Evolutionary conservation across 2,113 vertebrate genomes (phyloP), one percentile per base, ranked within the genome.

Genomic region (Potamarius usumacintae): DNA sequence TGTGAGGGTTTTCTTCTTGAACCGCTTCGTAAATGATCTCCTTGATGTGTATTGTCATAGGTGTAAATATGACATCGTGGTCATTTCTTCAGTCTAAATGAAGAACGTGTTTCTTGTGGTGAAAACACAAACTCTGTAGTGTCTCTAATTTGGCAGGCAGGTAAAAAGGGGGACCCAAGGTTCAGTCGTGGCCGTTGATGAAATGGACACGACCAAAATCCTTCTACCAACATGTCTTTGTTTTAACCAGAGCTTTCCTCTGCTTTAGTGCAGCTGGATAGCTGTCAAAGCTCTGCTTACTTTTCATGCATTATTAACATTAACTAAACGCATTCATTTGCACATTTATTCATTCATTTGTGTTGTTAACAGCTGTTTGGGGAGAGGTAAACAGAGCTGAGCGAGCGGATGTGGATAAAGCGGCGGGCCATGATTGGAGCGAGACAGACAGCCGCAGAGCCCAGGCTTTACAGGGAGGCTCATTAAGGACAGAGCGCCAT

Each of bases 251-350:
- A 92, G 91, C 92, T 92, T 71, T 92, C 50, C 84, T 90, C 89
- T 84, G 92, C 89, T 90, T 92, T 90, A 90, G 88, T 90, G 91
- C 91, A 89, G 91, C 87, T 89, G 89, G 82, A 83, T 89, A 90
- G 30, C 94, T 94, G 94, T 94, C 93, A 94, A 85, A 90, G 92
- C 89, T 88, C 92, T 86, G 89, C 90, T 92, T 91, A 92, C 90
- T 90, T 92, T 94, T 93, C 93, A 94, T 95, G 89, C 93, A 94
- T 94, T 94, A 94, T 94, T 94, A 94, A 95, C 93, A 91, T 91
- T 92, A 93, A 91, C 91, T 94, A 94, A 94, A 94, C 90, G 82
- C 91, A 92, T 84, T 94, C 93, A 94, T 94, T 91, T 94, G 92
- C 92, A 90, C 92, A 94, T 94, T 94, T 94, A 94, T 95, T 94